Evolutionary conservation across 2,113 vertebrate genomes (phyloP), one percentile per base, ranked within the genome.

Genomic region (Aldabrachelys gigantea): DNA sequence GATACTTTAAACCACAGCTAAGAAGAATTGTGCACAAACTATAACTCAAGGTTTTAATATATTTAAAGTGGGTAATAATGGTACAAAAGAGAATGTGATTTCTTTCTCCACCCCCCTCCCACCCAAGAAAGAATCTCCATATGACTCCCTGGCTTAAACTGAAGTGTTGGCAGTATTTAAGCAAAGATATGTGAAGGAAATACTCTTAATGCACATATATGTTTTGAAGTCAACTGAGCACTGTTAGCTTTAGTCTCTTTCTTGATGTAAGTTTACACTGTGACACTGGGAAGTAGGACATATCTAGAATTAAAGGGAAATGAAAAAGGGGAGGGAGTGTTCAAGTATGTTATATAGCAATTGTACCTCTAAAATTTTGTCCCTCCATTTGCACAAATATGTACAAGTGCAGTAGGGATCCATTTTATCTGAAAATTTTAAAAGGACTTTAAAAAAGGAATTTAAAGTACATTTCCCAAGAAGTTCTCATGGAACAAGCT

Each of bases 221-320:
- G 14, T 72, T 72, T 72, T 72, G 19, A 22, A 22, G 65, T 72
- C 38, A 38, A 72, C n/a, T 72, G 19, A 72, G 65, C 69, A 89
- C 31, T 89, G 11, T 50, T 69, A 94, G 80, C 76, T n/a, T 1
- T 4, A 93, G 57, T 82, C n/a, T 25, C 19, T 44, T 88, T 88
- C 91, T 94, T 75, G 53, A 82, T 83, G 89, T 0, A 95, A 90
- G 78, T 85, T 88, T 91, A 7, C 62, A 80, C 93, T 91, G 84
- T 91, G 85, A 94, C 85, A 92, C 84, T 59, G 12, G 56, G 57
- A 91, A 95, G 53, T 62, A 12, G 29, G 78, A 96, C 91, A 94
- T 87, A 93, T 92, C 92, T 94, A 88, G 80, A 92, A 85, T 12
- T 91, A 89, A 93, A 91, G 31, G 72, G 49, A 92, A 88, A 38